Evolutionary conservation across 2,797 vertebrate species (phyloP), one percentile per base, ranked within the genome.

Genomic region (Urophycis tenuis): DNA sequence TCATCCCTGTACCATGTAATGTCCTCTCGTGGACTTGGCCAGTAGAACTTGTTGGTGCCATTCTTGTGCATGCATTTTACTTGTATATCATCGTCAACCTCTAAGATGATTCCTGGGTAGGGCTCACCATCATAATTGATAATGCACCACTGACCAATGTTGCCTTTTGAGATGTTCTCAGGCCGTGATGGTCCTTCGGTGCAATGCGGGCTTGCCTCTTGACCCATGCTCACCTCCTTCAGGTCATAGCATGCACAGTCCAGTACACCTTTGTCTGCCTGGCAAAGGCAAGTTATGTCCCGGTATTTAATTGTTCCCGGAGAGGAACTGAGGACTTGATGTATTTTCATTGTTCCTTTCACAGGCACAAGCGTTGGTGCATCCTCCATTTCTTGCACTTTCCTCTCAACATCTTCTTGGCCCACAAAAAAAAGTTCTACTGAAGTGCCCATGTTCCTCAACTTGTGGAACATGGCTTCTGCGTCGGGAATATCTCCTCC

Each of bases 31-130:
- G 31, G n/a, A n/a, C n/a, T n/a, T n/a, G n/a, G n/a, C n/a, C n/a
- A n/a, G n/a, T n/a, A n/a, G n/a, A n/a, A n/a, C 34, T 35, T 35
- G 34, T 35, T 35, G 25, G 30, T 73, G 31, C 72, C 72, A 73
- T 33, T 73, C 72, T 73, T 73, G 12, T 73, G 72, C 72, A 3
- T 73, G 72, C 72, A 73, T n/a, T 1, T 60, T 33, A 76, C 49
- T 76, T 17, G 39, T 33, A 70, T 17, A n/a, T 76, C 64, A 35
- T 41, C 32, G 71, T 71, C 67, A 71, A 76, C 33, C 17, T 75
- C 74, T 53, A 71, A 35, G n/a, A 45, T 77, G 75, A 72, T 72
- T 77, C 75, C 69, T 77, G 67, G 67, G 36, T 77, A 71, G 35
- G 69, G 64, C 49, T 71, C 69, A 41, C 33, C 34, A 71, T 71